Base-by-base conservation (phyloP, 2,888 invertebrate species). In the Lepidochrysops patricia region DNA sequence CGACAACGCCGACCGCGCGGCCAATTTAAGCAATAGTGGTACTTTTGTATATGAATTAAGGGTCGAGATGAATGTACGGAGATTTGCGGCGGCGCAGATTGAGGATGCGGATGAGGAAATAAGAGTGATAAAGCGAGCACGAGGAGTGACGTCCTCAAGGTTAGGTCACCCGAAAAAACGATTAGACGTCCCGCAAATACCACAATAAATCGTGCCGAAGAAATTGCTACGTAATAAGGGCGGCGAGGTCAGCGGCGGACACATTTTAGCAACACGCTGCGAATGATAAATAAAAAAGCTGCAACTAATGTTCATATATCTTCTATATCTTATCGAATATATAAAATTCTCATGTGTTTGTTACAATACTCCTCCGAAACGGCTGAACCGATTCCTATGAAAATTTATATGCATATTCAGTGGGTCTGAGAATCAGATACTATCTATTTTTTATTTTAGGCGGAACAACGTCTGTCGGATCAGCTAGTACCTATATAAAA, bases 91-190 rank as follows among this genome's bases (percentile, higher is more conserved):
- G 62, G 67, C 70, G 71, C 71, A 72, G 73, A 73, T 76, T 74
- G 72, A 67, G 70, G 73, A 65, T 67, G 5, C 67, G 69, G 72
- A 77, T 70, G 71, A 72, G 70, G 67, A 70, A 71, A 72, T 72
- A 71, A 77, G 72, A 72, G 73, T 77, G 77, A 79, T 76, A 69
- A 73, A 77, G 77, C 70, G 74, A 71, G 71, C 72, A 67, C 68
- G 68, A 66, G 65, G 65, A 66, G 66, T 63, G 70, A 66, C 62
- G 61, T 67, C 59, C 62, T 63, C 62, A 61, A 67, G 66, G 64
- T 57, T 58, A 37, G 57, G 60, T 62, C 63, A 19, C 54, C 63
- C 64, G 67, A 64, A 67, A 64, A 67, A 66, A 67, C 68, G 65
- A 68, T 69, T 67, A 69, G 29, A 69, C 63, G 62, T 60, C 61